Conservation (phyloP, 53 echinoderm and acorn worm species). For the Echinarachnius parma region DNA sequence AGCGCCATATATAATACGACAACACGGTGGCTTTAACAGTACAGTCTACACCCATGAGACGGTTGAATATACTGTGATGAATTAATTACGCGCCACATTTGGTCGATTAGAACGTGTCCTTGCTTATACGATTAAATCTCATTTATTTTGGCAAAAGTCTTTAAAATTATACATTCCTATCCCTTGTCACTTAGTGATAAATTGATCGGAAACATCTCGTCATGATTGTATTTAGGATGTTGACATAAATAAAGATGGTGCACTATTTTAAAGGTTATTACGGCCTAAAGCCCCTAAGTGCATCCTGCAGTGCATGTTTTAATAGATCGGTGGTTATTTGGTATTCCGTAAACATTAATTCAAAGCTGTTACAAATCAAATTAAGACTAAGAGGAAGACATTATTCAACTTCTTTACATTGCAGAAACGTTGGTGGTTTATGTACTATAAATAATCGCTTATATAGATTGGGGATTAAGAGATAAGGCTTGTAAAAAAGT, state of each 20-base stretch:
- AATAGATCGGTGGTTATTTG: no score
- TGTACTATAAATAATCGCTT: background rate
- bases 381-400: constrained; percentile 44
- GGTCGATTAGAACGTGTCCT: constrained; percentile 31
- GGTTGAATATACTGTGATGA: constrained; percentile 4
- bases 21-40: background rate
- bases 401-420: constrained; percentile 11
- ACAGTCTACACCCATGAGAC: background rate
- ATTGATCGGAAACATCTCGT: background rate
- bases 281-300: no score
- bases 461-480: constrained; percentile 12
- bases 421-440: constrained; percentile 29
- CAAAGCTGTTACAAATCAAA: background rate
- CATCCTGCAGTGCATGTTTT: no score
- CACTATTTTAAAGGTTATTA: no score
- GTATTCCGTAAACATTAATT: no score
- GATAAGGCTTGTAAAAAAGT: background rate
- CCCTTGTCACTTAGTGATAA: background rate
- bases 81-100: constrained; percentile 24
- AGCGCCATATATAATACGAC: no score
- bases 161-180: background rate
- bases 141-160: background rate
- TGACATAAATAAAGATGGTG: no score
- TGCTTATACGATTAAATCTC: constrained; percentile 14
- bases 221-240: background rate